phyloP scores from a whole-genome alignment of 2,113 vertebrate species.

The Saccopteryx leptura region DNA sequence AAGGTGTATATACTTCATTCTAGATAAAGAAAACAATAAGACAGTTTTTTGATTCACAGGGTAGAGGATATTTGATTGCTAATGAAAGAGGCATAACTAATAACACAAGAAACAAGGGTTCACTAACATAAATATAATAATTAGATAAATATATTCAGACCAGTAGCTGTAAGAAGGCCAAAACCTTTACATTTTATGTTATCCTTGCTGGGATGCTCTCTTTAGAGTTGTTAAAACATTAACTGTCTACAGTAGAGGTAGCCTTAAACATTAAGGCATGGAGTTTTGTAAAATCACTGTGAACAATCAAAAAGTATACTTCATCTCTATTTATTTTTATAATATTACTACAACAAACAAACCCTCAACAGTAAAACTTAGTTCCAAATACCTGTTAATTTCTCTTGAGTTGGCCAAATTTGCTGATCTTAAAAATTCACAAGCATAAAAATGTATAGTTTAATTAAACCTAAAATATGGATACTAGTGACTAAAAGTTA shows the following conservation, averaged over 20 bases:
- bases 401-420: constrained; percentile 43
- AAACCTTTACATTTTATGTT: constrained; percentile 72
- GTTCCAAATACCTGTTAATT: constrained; percentile 11
- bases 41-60: constrained; percentile 6
- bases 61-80: constrained; percentile 44
- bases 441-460: constrained; percentile 6
- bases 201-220: constrained; percentile 76
- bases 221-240: constrained; percentile 77
- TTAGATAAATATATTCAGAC: constrained; percentile 71
- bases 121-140: constrained; percentile 69
- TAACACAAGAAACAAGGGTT: constrained; percentile 56
- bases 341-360: constrained; percentile 52
- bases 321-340: constrained; percentile 47
- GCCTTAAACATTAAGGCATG: constrained; percentile 58
- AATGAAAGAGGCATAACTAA: constrained; percentile 71
- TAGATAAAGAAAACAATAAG: constrained; percentile 27
- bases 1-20: not conserved
- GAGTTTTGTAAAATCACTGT: constrained; percentile 42
- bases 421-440: constrained; percentile 12
- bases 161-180: constrained; percentile 66
- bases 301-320: constrained; percentile 17
- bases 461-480: constrained; percentile 49
- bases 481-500: constrained; percentile 56
- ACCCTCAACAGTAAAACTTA: not conserved
- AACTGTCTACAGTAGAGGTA: constrained; percentile 57